phyloP scores from a whole-genome alignment of 2,113 vertebrate genomes.

The Anguilla japonica region DNA sequence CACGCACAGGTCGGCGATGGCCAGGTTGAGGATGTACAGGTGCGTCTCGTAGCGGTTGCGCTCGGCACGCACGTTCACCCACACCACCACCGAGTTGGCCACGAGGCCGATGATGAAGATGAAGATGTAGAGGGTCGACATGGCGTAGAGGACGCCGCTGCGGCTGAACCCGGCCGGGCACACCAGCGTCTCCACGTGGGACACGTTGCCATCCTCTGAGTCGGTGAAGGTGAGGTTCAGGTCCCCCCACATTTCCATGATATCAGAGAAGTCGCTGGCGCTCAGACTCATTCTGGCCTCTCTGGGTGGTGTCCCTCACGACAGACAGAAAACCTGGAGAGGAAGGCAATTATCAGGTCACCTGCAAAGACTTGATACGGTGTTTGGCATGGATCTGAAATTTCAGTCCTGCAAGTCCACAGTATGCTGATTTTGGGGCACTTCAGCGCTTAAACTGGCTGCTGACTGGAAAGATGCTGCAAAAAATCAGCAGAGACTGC shows the following conservation, averaged over 20 bases:
- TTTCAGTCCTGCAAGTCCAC: no score
- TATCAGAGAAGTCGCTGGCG: slow-evolving; percentile 60
- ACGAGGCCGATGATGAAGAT: slow-evolving; percentile 88
- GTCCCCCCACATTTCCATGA: slow-evolving; percentile 65
- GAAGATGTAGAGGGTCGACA: slow-evolving; percentile 86
- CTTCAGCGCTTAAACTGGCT: no score
- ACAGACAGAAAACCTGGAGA: slow-evolving; percentile 40
- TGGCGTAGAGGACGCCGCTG: slow-evolving; percentile 75
- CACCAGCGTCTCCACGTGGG: slow-evolving; percentile 69
- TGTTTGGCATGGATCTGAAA: neutral
- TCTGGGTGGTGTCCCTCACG: slow-evolving; percentile 14
- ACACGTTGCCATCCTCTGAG: slow-evolving; percentile 65
- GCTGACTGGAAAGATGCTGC: no score
- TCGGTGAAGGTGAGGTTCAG: slow-evolving; percentile 84
- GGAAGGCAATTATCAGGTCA: neutral
- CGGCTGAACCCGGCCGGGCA: slow-evolving; percentile 76
- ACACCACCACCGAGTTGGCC: slow-evolving; percentile 88
- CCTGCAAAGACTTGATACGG: neutral
- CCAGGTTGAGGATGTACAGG: slow-evolving; percentile 89
- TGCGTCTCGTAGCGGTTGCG: slow-evolving; percentile 85
- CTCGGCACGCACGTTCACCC: slow-evolving; percentile 87
- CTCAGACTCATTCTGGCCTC: slow-evolving; percentile 57
- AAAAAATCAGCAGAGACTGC: no score
- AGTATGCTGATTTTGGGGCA: no score
- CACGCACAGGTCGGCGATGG: slow-evolving; percentile 83